Percentiles rank a stretch among this genome's conserved stretches.
Evolutionary conservation across 2,797 vertebrate species (phyloP).

Genomic region (Euthynnus affinis): DNA sequence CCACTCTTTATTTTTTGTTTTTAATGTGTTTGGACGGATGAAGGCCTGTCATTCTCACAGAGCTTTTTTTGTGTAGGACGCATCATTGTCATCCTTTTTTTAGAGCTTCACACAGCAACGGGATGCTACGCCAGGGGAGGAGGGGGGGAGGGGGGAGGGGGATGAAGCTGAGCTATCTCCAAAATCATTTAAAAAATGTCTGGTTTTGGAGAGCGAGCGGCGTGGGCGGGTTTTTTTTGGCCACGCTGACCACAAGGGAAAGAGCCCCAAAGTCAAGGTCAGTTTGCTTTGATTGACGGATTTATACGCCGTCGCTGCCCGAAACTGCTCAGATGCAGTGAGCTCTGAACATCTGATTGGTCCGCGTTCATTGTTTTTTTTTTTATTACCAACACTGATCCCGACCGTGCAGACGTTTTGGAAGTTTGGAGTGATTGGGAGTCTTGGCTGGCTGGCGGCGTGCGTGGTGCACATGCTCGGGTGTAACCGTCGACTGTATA

Average conservation of each 20-base stretch:
- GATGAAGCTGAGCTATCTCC: slow-evolving; percentile 5
- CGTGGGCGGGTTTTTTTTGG: not conserved
- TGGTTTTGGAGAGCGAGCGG: not conserved
- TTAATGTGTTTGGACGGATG: slow-evolving; percentile 26
- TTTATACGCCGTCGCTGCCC: not conserved
- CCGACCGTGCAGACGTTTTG: not conserved
- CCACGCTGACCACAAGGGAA: not conserved
- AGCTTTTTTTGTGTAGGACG: slow-evolving; percentile 31
- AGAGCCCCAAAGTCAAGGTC: not conserved
- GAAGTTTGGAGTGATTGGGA: not conserved
- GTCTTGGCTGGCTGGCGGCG: not conserved
- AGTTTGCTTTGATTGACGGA: not conserved
- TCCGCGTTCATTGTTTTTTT: too few relatives aligned
- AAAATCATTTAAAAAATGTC: slow-evolving; percentile 1
- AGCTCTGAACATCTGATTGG: slow-evolving; percentile 21
- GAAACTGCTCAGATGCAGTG: slow-evolving; percentile 1
- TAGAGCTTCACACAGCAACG: not conserved
- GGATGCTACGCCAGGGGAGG: not conserved
- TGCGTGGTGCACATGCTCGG: not conserved
- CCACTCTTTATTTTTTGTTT: slow-evolving; percentile 8
- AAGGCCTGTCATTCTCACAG: slow-evolving; percentile 39
- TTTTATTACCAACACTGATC: not conserved
- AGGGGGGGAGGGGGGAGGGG: not conserved
- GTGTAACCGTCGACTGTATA: too few relatives aligned
- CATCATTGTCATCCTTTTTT: slow-evolving; percentile 1